A percentile compares a stretch with the other conserved stretches of the same genome.
Evolutionary conservation across 1,140 invertebrate species (phyloP).

Genomic region (Diorhabda elongata): DNA sequence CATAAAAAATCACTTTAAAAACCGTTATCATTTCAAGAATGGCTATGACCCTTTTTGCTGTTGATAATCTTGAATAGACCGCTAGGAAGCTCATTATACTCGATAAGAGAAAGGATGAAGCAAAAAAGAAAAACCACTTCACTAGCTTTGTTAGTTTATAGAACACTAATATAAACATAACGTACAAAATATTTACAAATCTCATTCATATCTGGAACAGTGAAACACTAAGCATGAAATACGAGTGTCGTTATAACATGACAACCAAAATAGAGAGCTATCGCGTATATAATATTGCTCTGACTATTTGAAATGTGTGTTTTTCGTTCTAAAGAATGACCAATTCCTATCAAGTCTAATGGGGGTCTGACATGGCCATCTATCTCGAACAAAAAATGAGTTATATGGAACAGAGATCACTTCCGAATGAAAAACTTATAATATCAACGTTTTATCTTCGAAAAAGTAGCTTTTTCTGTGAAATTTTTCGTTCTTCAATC

Average conservation of each 20-base stretch:
- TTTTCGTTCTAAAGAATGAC: slow-evolving; percentile 6
- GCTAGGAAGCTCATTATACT: too few relatives aligned
- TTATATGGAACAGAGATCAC: slow-evolving; percentile 6
- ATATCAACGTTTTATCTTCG: slow-evolving; percentile 4
- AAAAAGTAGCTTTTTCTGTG: background rate
- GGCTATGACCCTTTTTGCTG: too few relatives aligned
- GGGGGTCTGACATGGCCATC: slow-evolving; percentile 9
- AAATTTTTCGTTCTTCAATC: background rate
- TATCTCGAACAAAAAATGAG: slow-evolving; percentile 9
- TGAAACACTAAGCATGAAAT: background rate
- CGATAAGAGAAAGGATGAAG: too few relatives aligned
- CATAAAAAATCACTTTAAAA: too few relatives aligned
- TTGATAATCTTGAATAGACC: too few relatives aligned
- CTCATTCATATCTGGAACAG: background rate
- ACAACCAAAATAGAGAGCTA: background rate
- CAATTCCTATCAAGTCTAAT: slow-evolving; percentile 5
- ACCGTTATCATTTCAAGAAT: too few relatives aligned
- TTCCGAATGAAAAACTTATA: slow-evolving; percentile 9
- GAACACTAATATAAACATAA: too few relatives aligned
- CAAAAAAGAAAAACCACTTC: too few relatives aligned
- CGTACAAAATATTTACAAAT: background rate
- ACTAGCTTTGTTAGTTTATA: too few relatives aligned
- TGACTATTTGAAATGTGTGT: slow-evolving; percentile 8
- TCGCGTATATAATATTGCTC: background rate
- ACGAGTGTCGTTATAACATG: background rate